Evolutionary conservation across 2,888 invertebrate genomes (phyloP).

Genomic region (Sarcophaga rosellei): DNA sequence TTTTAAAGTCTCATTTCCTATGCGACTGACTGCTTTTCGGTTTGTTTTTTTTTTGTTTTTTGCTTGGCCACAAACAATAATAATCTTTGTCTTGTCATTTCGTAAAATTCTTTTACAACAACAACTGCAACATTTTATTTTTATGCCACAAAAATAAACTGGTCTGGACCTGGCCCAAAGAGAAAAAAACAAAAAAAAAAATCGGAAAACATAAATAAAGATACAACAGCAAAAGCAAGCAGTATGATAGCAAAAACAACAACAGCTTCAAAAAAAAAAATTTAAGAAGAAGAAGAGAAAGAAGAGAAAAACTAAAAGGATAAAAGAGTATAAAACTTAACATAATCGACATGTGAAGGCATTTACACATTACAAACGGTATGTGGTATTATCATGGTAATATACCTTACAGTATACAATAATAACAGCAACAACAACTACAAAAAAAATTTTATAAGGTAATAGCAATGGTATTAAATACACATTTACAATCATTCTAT

Average conservation of each 20-base stretch:
- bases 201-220: not conserved
- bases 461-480: not conserved
- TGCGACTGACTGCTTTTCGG: not conserved
- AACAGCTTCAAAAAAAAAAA: not conserved
- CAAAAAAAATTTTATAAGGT: not conserved
- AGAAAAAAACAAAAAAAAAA: not conserved
- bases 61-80: constrained; percentile 6
- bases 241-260: not conserved
- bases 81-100: constrained; percentile 36
- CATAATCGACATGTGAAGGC: constrained; percentile 55
- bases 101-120: constrained; percentile 13
- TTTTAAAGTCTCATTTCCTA: constrained; percentile 30
- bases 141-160: constrained; percentile 1
- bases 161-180: no score
- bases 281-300: not conserved
- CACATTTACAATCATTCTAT: not conserved
- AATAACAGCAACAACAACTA: not conserved
- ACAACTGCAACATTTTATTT: not conserved
- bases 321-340: constrained; percentile 50
- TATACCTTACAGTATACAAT: not conserved
- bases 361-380: constrained; percentile 42
- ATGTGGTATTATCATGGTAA: constrained; percentile 41
- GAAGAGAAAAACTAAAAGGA: not conserved
- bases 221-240: not conserved
- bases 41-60: not conserved